A percentile compares a stretch with the other conserved stretches of the same genome.
Conservation (phyloP, 2,888 invertebrate species). For the Ypsolopha scabrella region DNA sequence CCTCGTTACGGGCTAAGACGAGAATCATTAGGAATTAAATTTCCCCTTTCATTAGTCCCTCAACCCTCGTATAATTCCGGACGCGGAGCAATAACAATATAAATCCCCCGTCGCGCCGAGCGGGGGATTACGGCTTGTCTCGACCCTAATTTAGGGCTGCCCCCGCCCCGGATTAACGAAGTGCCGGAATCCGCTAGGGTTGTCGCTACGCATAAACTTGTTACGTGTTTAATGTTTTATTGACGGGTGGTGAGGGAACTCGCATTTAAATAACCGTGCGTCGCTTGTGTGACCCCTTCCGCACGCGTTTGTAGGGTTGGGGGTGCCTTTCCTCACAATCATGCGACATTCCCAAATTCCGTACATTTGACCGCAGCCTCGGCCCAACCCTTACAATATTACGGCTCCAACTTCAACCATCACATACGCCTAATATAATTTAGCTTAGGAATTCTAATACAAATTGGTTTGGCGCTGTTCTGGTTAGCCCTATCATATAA, state of each 20-base stretch:
- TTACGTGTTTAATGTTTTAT: constrained; percentile 71
- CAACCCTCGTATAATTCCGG: constrained; percentile 71
- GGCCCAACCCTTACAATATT: constrained; percentile 2
- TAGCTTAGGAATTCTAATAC: neutral
- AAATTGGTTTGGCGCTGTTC: neutral
- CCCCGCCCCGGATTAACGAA: constrained; percentile 70
- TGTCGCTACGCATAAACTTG: constrained; percentile 69
- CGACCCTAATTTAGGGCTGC: constrained; percentile 71
- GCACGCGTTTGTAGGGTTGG: constrained; percentile 21
- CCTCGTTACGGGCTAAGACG: constrained; percentile 71
- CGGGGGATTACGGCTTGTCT: constrained; percentile 71
- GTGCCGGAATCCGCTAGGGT: constrained; percentile 70
- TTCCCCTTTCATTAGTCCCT: constrained; percentile 72
- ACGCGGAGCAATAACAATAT: constrained; percentile 71
- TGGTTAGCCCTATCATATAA: neutral
- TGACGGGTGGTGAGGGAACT: constrained; percentile 65
- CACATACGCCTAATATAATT: neutral
- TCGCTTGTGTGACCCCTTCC: constrained; percentile 11
- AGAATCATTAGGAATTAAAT: constrained; percentile 72
- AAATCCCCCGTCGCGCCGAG: constrained; percentile 70
- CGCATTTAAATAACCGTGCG: constrained; percentile 61
- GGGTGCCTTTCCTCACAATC: constrained; percentile 11
- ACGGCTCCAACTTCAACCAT: neutral
- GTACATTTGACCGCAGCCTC: constrained; percentile 11
- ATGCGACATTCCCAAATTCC: constrained; percentile 9